A percentile compares a stretch with the other conserved stretches of the same genome.
Evolutionary conservation across 2,888 invertebrate genomes (phyloP).

Genomic region (Tipula helvola): DNA sequence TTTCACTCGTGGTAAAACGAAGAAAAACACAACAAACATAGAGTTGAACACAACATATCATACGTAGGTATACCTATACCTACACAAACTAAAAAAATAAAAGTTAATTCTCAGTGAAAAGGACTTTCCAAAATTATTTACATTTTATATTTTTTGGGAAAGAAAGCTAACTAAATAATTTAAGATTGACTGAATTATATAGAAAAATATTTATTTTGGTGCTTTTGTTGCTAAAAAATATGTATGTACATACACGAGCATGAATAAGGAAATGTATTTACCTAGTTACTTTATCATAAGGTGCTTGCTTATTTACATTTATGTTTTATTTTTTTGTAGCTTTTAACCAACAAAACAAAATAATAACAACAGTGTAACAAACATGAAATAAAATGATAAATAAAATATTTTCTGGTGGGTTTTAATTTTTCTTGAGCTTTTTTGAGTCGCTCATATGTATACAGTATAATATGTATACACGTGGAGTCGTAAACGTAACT

Average conservation of each 20-base stretch:
- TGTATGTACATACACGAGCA: neutral
- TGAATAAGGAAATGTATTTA: neutral
- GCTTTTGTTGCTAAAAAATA: neutral
- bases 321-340: neutral
- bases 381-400: neutral
- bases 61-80: neutral
- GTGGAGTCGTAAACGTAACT: neutral
- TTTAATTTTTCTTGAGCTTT: neutral
- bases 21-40: neutral
- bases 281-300: neutral
- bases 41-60: neutral
- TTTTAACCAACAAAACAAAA: neutral
- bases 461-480: neutral
- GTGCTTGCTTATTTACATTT: constrained; percentile 4
- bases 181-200: neutral
- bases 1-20: neutral
- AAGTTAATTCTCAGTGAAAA: neutral
- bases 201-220: neutral
- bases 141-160: neutral
- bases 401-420: neutral
- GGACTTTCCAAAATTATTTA: neutral
- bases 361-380: neutral
- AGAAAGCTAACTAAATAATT: neutral
- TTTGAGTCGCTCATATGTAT: neutral
- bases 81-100: neutral